Conservation (phyloP, 2,888 invertebrate genomes). For the Meandrusa payeni region DNA sequence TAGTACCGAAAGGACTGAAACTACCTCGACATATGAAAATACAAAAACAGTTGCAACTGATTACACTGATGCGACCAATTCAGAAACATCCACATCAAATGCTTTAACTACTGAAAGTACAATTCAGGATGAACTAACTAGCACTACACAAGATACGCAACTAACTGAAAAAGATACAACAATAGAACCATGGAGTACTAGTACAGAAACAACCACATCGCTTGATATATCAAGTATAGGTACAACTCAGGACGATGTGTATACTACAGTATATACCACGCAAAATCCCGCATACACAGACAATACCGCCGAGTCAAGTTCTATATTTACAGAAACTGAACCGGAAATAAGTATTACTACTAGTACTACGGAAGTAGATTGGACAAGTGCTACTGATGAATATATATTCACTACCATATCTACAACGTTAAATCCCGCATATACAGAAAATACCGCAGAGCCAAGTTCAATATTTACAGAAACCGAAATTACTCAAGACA, state of each 20-base stretch:
- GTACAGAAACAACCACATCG: neutral
- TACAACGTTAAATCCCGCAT: neutral
- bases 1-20: too few relatives aligned
- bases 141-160: constrained; percentile 1
- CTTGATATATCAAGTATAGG: neutral
- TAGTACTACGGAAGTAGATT: too few relatives aligned
- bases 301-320: neutral
- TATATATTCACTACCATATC: neutral
- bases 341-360: too few relatives aligned
- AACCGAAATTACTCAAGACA: neutral
- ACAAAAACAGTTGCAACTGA: neutral
- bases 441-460: neutral
- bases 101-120: constrained; percentile 6
- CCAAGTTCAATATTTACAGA: neutral
- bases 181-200: constrained; percentile 10
- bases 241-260: neutral
- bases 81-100: neutral
- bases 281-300: neutral
- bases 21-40: neutral
- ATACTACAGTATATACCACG: neutral
- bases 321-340: neutral
- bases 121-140: neutral
- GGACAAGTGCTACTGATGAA: neutral
- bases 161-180: constrained; percentile 1
- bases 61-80: neutral